Percentiles rank a stretch among this genome's conserved stretches.
phyloP scores from a whole-genome alignment of 92 coral and sea anemone species.

The Zoanthus solanderi region DNA sequence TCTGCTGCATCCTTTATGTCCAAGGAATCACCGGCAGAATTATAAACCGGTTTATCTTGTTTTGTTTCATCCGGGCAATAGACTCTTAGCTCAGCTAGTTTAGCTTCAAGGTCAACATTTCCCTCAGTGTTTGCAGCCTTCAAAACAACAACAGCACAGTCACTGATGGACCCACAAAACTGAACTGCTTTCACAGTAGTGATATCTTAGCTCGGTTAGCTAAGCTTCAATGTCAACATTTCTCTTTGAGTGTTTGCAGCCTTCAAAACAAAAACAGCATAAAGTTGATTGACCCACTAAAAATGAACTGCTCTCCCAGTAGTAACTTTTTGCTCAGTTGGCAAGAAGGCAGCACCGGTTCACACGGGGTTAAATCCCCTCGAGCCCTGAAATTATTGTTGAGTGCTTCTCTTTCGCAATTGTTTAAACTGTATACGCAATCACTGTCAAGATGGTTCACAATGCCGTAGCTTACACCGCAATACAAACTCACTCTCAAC shows the following conservation, averaged over 20 bases:
- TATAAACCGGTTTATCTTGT: slow-evolving; percentile 48
- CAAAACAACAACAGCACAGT: not conserved
- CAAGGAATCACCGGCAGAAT: slow-evolving; percentile 16
- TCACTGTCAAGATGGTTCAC: no score
- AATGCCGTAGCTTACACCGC: no score
- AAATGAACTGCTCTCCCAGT: not conserved
- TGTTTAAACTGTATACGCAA: no score
- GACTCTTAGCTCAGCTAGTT: slow-evolving; percentile 78
- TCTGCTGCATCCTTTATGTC: slow-evolving; percentile 37
- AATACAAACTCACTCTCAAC: no score
- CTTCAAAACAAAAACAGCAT: no score
- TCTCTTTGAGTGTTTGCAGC: slow-evolving; percentile 8
- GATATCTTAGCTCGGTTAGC: not conserved
- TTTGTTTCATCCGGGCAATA: slow-evolving; percentile 80
- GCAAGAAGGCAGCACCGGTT: no score
- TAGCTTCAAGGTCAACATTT: slow-evolving; percentile 66
- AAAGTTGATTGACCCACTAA: not conserved
- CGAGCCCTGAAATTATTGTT: no score
- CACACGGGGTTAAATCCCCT: no score
- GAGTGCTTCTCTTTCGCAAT: no score
- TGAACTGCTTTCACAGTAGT: not conserved
- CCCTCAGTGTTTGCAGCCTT: slow-evolving; percentile 42
- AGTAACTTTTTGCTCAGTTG: not conserved
- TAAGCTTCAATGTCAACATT: slow-evolving; percentile 69
- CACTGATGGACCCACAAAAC: not conserved